Evolutionary conservation across 2,113 vertebrate genomes (phyloP).

Genomic region (Esox niger): DNA sequence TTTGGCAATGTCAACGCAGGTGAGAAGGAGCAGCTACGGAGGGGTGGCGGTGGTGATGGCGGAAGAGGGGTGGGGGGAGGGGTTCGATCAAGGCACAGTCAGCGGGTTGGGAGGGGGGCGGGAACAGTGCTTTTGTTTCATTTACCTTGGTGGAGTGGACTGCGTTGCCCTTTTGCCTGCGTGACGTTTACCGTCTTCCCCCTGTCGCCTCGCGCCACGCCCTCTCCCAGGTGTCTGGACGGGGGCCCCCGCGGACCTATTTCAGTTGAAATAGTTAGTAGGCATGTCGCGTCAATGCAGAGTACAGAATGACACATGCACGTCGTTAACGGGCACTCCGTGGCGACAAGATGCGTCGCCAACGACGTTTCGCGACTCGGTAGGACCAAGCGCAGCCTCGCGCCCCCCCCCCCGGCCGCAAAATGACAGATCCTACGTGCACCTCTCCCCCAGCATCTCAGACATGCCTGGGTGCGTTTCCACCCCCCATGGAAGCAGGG

Average conservation of each 20-base stretch:
- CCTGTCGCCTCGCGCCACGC: slow-evolving; percentile 38
- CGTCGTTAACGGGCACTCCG: slow-evolving; percentile 37
- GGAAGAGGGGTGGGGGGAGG: slow-evolving; percentile 20
- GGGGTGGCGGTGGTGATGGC: slow-evolving; percentile 11
- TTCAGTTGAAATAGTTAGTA: slow-evolving; percentile 76
- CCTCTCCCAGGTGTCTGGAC: slow-evolving; percentile 50
- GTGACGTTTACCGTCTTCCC: slow-evolving; percentile 62
- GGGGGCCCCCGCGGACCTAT: slow-evolving; percentile 63
- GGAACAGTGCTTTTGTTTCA: slow-evolving; percentile 57
- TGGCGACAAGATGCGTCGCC: slow-evolving; percentile 52
- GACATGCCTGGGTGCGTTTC: neutral
- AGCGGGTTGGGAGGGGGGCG: slow-evolving; percentile 39
- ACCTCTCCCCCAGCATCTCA: slow-evolving; percentile 67
- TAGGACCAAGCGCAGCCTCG: slow-evolving; percentile 53
- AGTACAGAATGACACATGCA: slow-evolving; percentile 70
- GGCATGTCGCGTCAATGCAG: slow-evolving; percentile 38
- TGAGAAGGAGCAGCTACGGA: slow-evolving; percentile 30
- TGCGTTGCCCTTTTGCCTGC: slow-evolving; percentile 43
- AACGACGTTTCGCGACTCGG: slow-evolving; percentile 46
- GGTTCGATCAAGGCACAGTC: slow-evolving; percentile 60
- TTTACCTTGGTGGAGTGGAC: slow-evolving; percentile 64
- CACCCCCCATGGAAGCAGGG: neutral
- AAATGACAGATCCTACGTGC: slow-evolving; percentile 67
- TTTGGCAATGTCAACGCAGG: slow-evolving; percentile 3
- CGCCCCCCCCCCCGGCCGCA: slow-evolving; percentile 57